phyloP scores from a whole-genome alignment of 2,888 invertebrate genomes.

The Ichneumon xanthorius region DNA sequence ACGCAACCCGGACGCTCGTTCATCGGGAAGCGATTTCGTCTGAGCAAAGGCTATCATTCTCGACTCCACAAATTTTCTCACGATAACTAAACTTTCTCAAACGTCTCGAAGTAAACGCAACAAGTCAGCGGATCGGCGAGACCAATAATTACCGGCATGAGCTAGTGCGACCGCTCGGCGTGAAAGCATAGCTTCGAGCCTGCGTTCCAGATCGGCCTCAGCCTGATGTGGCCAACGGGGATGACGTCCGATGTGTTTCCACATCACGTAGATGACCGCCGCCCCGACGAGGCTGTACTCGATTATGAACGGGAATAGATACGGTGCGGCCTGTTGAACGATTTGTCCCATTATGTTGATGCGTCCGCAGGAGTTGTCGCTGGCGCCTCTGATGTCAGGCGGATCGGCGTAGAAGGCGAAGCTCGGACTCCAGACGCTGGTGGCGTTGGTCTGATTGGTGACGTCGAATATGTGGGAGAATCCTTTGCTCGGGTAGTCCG shows the following conservation, averaged over 20 bases:
- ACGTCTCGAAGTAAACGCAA: not conserved
- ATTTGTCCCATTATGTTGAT: constrained; percentile 97
- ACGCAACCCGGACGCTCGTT: not conserved
- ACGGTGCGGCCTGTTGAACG: constrained; percentile 96
- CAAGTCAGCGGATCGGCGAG: not conserved
- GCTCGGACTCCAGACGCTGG: constrained; percentile 77
- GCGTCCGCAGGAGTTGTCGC: constrained; percentile 90
- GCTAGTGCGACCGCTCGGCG: constrained; percentile 94
- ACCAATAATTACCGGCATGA: constrained; percentile 88
- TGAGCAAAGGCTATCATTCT: not conserved
- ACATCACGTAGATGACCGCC: constrained; percentile 98
- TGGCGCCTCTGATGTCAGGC: constrained; percentile 76
- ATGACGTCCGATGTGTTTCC: constrained; percentile 96
- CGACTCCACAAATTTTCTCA: not conserved
- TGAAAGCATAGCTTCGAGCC: constrained; percentile 94
- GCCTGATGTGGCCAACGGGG: constrained; percentile 91
- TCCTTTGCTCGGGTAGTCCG: constrained; percentile 75
- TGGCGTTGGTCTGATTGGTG: constrained; percentile 82
- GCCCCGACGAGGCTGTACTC: constrained; percentile 98
- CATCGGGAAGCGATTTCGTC: not conserved
- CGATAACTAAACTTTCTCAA: not conserved
- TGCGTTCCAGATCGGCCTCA: constrained; percentile 95
- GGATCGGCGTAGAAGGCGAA: constrained; percentile 81
- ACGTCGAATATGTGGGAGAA: constrained; percentile 83
- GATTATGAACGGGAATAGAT: constrained; percentile 97